phyloP scores from a whole-genome alignment of 2,797 vertebrate genomes.

The Pseudotriccus pelzelni region DNA sequence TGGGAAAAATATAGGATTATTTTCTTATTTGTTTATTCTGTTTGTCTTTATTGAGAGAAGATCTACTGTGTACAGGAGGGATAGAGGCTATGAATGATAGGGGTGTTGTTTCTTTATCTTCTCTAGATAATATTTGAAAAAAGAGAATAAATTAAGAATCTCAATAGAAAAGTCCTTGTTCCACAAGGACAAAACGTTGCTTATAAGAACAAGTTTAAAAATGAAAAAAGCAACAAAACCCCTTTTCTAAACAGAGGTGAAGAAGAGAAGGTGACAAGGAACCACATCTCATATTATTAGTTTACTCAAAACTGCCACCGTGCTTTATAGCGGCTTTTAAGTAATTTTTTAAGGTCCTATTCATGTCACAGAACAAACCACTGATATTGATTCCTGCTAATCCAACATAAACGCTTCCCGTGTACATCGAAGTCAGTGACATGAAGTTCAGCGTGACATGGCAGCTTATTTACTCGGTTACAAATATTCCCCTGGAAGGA shows the following conservation, averaged over 20 bases:
- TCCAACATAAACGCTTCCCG: not conserved
- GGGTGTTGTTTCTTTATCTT: not conserved
- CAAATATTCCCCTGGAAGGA: not conserved
- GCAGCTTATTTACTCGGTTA: not conserved
- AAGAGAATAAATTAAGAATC: not conserved
- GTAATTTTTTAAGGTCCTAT: not conserved
- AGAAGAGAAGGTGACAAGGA: not conserved
- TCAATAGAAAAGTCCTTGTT: not conserved
- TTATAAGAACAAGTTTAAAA: not conserved
- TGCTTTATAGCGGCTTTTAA: not conserved
- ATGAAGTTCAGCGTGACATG: not conserved
- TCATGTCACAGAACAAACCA: not conserved
- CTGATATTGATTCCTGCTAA: slow-evolving; percentile 9
- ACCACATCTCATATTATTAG: not conserved
- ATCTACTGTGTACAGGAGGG: fast-evolving
- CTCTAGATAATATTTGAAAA: not conserved
- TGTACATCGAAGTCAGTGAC: not conserved
- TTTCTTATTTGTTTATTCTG: not conserved
- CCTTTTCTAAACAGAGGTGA: not conserved
- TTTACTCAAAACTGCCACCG: not conserved
- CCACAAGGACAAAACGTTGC: not conserved
- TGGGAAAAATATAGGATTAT: not conserved
- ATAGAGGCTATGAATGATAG: not conserved
- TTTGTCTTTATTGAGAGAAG: not conserved
- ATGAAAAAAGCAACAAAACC: not conserved